phyloP scores from a whole-genome alignment of 2,888 invertebrate genomes.

The Acrobasis consociella region DNA sequence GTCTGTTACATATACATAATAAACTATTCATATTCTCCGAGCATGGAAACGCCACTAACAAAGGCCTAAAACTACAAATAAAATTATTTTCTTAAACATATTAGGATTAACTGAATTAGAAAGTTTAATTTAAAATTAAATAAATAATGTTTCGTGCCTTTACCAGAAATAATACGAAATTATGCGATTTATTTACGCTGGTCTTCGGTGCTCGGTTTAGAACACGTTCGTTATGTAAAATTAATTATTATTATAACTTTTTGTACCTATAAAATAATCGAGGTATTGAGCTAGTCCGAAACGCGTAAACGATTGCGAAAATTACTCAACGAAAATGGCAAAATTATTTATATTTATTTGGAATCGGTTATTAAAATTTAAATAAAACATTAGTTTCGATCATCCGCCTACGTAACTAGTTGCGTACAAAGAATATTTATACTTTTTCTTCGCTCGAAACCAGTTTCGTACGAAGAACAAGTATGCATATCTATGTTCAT shows the following conservation, averaged over 20 bases:
- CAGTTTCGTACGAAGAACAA: too few species aligned
- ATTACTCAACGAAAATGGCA: constrained; percentile 22
- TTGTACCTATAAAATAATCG: constrained; percentile 47
- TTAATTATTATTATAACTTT: constrained; percentile 36
- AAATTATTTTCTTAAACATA: background rate
- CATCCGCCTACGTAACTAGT: too few species aligned
- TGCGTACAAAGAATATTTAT: too few species aligned
- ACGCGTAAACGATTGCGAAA: constrained; percentile 43
- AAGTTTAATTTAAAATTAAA: background rate
- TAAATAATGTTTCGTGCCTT: constrained; percentile 2
- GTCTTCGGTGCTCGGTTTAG: constrained; percentile 60
- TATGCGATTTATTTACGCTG: constrained; percentile 33
- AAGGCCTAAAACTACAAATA: background rate
- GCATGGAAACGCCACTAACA: constrained; percentile 64
- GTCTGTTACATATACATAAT: constrained; percentile 54
- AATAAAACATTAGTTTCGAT: too few species aligned
- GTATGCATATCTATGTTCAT: too few species aligned
- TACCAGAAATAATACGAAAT: background rate
- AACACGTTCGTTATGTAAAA: constrained; percentile 37
- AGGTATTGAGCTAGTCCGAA: constrained; percentile 73
- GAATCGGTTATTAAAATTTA: background rate
- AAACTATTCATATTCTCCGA: constrained; percentile 45
- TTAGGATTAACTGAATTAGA: background rate
- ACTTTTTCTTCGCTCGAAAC: too few species aligned
- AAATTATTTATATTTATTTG: background rate